Evolutionary conservation across 2,888 invertebrate species (phyloP), one percentile per base, ranked within the genome.

Genomic region (Chloromyia formosa): DNA sequence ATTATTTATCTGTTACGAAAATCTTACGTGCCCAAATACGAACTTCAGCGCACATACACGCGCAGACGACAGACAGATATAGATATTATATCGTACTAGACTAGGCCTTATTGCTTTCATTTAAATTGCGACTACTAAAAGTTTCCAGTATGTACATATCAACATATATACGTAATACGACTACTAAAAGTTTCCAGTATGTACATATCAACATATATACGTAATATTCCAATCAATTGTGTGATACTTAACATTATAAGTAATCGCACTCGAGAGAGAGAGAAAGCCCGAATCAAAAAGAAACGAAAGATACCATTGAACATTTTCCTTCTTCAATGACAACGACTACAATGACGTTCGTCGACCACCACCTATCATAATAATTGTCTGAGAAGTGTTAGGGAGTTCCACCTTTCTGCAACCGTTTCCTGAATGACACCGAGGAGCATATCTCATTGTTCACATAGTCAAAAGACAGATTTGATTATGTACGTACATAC

Each of bases 221-320:
- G 49, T 49, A 49, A 49, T 49, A 49, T 49, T 49, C 49, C 49
- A n/a, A 49, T 49, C 49, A 49, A 49, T 49, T 49, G 49, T 35
- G 27, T n/a, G 49, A 49, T 49, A 49, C 49, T 49, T 49, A 49
- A 49, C 49, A 49, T 49, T 49, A 49, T 49, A n/a, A 49, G 49
- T 49, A 49, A 49, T 49, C 49, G 49, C 10, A 49, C 12, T n/a
- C 4, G 12, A 49, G 10, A 12, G 10, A n/a, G 49, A 49, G 27
- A 35, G 27, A 35, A 35, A 35, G 27, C 27, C 27, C 27, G 7
- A 35, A 4, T 7, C 27, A 49, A 10, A 3, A 49, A 49, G 16
- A n/a, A 49, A 49, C 2, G 12, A n/a, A n/a, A n/a, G 49, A 49
- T 12, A 49, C 49, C 49, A n/a, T 49, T 49, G 49, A 49, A n/a